These are phyloP conservation scores for Balearica regulorum DNA, from an alignment of 2,797 vertebrate genomes.

Conservation along the genomic window DNA sequence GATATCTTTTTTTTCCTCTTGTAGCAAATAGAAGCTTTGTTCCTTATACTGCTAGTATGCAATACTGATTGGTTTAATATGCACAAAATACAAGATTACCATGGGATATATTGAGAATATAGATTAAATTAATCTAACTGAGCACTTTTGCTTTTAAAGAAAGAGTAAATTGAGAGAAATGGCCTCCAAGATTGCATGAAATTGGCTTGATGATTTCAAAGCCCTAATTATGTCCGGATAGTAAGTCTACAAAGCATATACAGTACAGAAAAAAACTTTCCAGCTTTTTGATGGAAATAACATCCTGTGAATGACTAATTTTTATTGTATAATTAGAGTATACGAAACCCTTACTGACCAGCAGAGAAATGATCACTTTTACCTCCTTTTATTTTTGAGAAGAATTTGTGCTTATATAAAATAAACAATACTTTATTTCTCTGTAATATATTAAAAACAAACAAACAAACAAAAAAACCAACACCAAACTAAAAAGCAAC, in stretches of 20 bases:
- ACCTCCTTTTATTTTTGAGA: not conserved
- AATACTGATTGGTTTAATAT: not conserved
- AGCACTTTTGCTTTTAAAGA: not conserved
- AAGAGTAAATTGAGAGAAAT: not conserved
- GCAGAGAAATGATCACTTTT: not conserved
- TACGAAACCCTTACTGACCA: not conserved
- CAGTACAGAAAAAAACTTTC: not conserved
- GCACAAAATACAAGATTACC: not conserved
- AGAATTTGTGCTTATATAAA: not conserved
- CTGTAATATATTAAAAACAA: no score
- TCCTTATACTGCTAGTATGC: not conserved
- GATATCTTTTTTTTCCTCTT: not conserved
- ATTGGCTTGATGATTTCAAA: not conserved
- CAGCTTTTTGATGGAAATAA: not conserved
- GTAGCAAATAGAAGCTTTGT: not conserved
- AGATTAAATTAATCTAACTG: not conserved
- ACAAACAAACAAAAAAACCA: no score
- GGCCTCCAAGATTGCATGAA: not conserved
- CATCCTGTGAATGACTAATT: not conserved
- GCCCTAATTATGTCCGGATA: not conserved
- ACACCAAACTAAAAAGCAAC: no score
- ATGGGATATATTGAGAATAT: not conserved
- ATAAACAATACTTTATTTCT: not conserved
- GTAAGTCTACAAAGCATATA: not conserved
- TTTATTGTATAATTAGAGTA: not conserved